Conservation (phyloP, 2,113 vertebrate genomes). For the Coturnix japonica region DNA sequence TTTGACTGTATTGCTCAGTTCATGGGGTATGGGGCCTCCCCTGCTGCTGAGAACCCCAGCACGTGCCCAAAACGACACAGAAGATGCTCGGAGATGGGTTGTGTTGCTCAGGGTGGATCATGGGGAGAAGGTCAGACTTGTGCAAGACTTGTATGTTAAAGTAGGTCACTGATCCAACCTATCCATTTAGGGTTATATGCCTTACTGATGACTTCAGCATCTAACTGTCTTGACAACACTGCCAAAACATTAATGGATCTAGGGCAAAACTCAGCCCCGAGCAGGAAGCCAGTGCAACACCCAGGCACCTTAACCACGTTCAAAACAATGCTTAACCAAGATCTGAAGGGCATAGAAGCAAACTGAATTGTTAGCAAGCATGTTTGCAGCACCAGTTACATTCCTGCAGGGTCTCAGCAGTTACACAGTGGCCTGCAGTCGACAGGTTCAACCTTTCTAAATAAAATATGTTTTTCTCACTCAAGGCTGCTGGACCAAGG, state of each 20-base stretch:
- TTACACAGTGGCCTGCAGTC: background rate
- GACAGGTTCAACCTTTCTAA: rapidly evolving
- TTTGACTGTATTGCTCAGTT: background rate
- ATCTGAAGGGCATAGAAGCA: background rate
- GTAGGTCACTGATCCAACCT: background rate
- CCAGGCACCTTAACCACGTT: background rate
- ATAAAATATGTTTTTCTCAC: background rate
- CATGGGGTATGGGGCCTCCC: background rate
- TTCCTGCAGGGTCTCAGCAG: background rate
- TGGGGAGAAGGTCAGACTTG: background rate
- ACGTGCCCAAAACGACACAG: rapidly evolving
- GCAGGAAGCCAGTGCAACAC: background rate
- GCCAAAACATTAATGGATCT: background rate
- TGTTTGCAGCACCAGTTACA: rapidly evolving
- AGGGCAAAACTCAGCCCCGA: background rate
- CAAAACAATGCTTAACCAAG: background rate
- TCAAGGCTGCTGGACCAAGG: background rate
- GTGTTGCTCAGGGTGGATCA: background rate
- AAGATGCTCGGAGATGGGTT: background rate
- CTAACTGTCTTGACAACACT: background rate
- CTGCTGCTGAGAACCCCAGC: background rate
- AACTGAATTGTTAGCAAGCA: background rate
- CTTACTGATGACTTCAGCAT: background rate
- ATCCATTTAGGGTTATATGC: background rate
- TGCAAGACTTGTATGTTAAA: background rate